These are phyloP conservation scores for Dasypus novemcinctus DNA, from an alignment of 2,113 vertebrate genomes.

Conservation along the genomic window DNA sequence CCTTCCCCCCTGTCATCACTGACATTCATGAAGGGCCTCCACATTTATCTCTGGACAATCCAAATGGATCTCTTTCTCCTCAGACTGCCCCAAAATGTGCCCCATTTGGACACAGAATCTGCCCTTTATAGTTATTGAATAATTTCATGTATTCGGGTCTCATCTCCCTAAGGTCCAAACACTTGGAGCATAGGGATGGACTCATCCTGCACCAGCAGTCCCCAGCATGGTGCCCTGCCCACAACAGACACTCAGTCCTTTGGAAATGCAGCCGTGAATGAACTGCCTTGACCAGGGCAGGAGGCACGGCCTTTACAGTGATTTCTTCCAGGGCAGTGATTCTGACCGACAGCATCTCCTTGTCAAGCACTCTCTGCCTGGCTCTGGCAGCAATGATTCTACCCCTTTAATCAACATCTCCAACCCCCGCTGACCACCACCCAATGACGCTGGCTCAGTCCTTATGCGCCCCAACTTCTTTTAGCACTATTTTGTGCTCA, in stretches of 20 bases:
- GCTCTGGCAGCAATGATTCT: not conserved
- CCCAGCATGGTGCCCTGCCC: not conserved
- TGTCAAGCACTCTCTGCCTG: not conserved
- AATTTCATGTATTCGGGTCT: not conserved
- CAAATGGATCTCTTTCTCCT: not conserved
- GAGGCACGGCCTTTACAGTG: not conserved
- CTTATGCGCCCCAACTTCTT: not conserved
- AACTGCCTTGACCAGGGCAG: not conserved
- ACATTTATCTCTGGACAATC: not conserved
- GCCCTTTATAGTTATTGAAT: not conserved
- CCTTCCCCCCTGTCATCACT: not conserved
- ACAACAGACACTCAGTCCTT: not conserved
- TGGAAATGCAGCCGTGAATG: not conserved
- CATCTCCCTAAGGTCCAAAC: not conserved
- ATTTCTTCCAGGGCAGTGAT: not conserved
- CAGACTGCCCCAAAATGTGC: not conserved
- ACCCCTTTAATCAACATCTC: not conserved
- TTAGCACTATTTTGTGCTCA: not conserved
- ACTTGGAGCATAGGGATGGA: not conserved
- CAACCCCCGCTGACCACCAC: not conserved
- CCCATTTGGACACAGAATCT: not conserved
- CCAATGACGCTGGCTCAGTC: not conserved
- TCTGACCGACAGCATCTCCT: too few species aligned
- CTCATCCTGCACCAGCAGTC: not conserved
- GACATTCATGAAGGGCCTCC: not conserved